phyloP scores from a whole-genome alignment of 2,888 invertebrate genomes.

The Trissolcus brochymenae region DNA sequence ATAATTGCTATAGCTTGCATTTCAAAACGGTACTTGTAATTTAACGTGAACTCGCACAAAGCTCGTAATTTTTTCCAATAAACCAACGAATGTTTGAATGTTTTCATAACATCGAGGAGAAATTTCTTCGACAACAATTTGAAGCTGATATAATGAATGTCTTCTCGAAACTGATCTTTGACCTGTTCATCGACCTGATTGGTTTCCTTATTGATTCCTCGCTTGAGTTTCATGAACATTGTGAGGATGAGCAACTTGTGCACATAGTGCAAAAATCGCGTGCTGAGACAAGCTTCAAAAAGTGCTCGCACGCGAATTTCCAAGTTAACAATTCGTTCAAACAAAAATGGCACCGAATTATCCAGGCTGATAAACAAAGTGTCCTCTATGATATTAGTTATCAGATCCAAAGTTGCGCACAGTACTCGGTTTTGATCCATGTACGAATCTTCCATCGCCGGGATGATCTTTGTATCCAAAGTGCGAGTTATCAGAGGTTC shows the following conservation, averaged over 20 bases:
- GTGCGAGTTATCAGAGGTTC: slow-evolving; percentile 80
- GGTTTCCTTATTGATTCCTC: slow-evolving; percentile 56
- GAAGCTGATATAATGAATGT: slow-evolving; percentile 69
- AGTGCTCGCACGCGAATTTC: slow-evolving; percentile 69
- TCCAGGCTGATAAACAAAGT: slow-evolving; percentile 66
- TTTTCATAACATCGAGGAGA: slow-evolving; percentile 71
- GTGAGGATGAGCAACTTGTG: slow-evolving; percentile 78
- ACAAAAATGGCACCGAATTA: slow-evolving; percentile 67
- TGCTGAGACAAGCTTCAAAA: slow-evolving; percentile 72
- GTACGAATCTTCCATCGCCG: slow-evolving; percentile 75
- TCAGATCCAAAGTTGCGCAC: slow-evolving; percentile 68
- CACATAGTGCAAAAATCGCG: slow-evolving; percentile 75
- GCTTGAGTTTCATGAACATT: slow-evolving; percentile 72
- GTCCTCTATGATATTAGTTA: slow-evolving; percentile 70
- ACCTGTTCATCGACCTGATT: slow-evolving; percentile 60
- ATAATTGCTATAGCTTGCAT: slow-evolving; percentile 70
- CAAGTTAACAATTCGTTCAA: slow-evolving; percentile 67
- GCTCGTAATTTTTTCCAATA: slow-evolving; percentile 73
- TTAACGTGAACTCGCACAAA: slow-evolving; percentile 60
- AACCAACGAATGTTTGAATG: slow-evolving; percentile 72
- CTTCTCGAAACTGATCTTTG: slow-evolving; percentile 73
- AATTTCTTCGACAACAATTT: slow-evolving; percentile 72
- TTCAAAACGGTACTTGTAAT: slow-evolving; percentile 67
- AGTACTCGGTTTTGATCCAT: slow-evolving; percentile 74
- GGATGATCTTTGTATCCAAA: slow-evolving; percentile 72